Conservation (phyloP, 2,888 invertebrate species). For the Hirtodrosophila confusa region DNA sequence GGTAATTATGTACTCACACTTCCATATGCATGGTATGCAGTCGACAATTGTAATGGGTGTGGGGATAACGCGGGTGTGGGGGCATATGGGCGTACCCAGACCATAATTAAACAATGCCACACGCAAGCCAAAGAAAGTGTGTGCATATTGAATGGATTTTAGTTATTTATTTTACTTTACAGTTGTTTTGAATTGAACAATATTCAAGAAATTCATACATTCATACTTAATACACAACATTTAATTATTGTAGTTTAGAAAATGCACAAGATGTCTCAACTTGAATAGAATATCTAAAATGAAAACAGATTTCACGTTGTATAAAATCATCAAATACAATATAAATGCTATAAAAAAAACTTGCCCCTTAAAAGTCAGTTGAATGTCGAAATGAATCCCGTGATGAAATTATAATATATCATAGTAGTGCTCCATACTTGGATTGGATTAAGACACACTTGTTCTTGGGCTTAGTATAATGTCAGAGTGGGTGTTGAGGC, state of each 20-base stretch:
- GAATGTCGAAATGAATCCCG: constrained; percentile 26
- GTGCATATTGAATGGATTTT: constrained; percentile 12
- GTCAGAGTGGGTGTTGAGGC: background rate
- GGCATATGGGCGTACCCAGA: background rate
- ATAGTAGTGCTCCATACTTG: too few relatives aligned
- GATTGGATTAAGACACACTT: too few relatives aligned
- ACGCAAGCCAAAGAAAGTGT: constrained; percentile 4
- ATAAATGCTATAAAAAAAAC: constrained; percentile 43
- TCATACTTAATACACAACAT: constrained; percentile 74
- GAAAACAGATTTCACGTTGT: constrained; percentile 18
- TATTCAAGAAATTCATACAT: constrained; percentile 58
- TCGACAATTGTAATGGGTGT: constrained; percentile 4
- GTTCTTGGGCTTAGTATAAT: too few relatives aligned
- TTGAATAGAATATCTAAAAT: constrained; percentile 34
- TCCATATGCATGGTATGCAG: background rate
- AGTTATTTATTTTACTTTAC: constrained; percentile 21
- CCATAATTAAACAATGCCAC: constrained; percentile 19
- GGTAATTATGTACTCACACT: constrained; percentile 3
- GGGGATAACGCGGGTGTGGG: background rate
- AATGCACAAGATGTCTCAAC: constrained; percentile 31
- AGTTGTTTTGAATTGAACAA: constrained; percentile 53
- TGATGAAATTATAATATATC: background rate
- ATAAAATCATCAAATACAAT: constrained; percentile 9
- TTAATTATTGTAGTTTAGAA: constrained; percentile 46
- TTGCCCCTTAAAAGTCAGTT: constrained; percentile 22